Evolutionary conservation across 2,888 invertebrate species (phyloP).

Genomic region (Athripsodes cinereus): DNA sequence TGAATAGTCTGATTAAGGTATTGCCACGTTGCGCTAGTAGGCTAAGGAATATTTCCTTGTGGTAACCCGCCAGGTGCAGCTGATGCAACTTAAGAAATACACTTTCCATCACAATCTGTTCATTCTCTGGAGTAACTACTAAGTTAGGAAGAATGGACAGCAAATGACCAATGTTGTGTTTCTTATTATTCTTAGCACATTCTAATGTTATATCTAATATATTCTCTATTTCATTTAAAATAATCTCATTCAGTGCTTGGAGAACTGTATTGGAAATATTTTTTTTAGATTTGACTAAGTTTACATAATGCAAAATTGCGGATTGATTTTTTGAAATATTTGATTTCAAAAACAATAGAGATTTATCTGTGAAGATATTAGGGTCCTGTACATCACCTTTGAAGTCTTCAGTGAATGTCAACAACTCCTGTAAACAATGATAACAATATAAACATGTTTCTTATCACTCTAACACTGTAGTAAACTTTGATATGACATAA

Average conservation of each 20-base stretch:
- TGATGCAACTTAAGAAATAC: slow-evolving; percentile 20
- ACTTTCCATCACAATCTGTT: slow-evolving; percentile 10
- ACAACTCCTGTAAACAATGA: slow-evolving; percentile 36
- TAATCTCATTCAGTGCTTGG: slow-evolving; percentile 8
- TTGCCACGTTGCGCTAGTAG: slow-evolving; percentile 41
- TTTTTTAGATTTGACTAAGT: slow-evolving; percentile 5
- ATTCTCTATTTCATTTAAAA: slow-evolving; percentile 19
- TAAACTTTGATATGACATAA: too few species aligned
- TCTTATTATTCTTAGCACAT: slow-evolving; percentile 15
- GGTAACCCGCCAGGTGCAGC: slow-evolving; percentile 28
- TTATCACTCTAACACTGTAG: too few species aligned
- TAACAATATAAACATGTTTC: too few species aligned
- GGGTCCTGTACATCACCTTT: not conserved
- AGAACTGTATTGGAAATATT: slow-evolving; percentile 8
- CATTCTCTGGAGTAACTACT: slow-evolving; percentile 9
- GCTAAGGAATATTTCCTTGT: slow-evolving; percentile 44
- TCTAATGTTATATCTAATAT: slow-evolving; percentile 16
- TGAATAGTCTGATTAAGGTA: slow-evolving; percentile 34
- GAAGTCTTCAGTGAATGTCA: slow-evolving; percentile 35
- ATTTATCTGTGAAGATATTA: slow-evolving; percentile 33
- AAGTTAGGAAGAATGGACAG: slow-evolving; percentile 18
- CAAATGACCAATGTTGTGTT: slow-evolving; percentile 16
- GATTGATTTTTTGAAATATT: slow-evolving; percentile 45
- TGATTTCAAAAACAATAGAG: slow-evolving; percentile 40
- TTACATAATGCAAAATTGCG: slow-evolving; percentile 33